phyloP scores from a whole-genome alignment of 2,797 vertebrate genomes.

The Lerista edwardsae region DNA sequence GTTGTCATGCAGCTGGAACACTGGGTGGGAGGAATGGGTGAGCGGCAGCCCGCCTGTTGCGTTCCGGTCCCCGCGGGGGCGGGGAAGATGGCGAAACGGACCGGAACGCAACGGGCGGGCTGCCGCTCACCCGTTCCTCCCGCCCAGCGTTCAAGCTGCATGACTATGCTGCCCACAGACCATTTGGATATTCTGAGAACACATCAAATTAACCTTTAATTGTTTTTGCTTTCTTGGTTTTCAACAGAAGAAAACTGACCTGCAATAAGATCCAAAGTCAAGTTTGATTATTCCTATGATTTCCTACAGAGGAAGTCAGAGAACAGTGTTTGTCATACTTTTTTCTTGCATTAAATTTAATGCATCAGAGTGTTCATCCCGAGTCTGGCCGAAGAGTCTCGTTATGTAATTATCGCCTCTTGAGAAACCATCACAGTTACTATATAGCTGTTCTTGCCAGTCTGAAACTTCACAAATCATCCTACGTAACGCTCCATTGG shows the following conservation, averaged over 20 bases:
- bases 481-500: not conserved
- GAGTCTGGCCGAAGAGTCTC: conserved; percentile 42
- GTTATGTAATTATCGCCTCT: conserved; percentile 38
- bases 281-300: conserved; percentile 73
- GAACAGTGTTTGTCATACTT: conserved; percentile 41
- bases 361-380: conserved; percentile 46
- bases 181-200: conserved; percentile 11
- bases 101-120: too few relatives aligned
- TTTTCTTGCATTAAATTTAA: conserved; percentile 68
- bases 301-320: conserved; percentile 35
- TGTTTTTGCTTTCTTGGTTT: conserved; percentile 66
- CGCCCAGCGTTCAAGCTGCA: too few relatives aligned
- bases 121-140: too few relatives aligned
- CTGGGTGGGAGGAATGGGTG: too few relatives aligned
- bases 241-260: conserved; percentile 70
- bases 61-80: too few relatives aligned
- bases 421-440: conserved; percentile 13
- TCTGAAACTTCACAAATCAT: conserved; percentile 2
- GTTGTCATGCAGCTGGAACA: too few relatives aligned
- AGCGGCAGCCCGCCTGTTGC: too few relatives aligned
- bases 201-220: conserved; percentile 73
- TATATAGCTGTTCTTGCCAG: not conserved
- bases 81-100: too few relatives aligned
- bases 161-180: too few relatives aligned
- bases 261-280: conserved; percentile 61